These are phyloP conservation scores for Bambusicola thoracicus DNA, from an alignment of 2,113 vertebrate species.

Conservation along the genomic window DNA sequence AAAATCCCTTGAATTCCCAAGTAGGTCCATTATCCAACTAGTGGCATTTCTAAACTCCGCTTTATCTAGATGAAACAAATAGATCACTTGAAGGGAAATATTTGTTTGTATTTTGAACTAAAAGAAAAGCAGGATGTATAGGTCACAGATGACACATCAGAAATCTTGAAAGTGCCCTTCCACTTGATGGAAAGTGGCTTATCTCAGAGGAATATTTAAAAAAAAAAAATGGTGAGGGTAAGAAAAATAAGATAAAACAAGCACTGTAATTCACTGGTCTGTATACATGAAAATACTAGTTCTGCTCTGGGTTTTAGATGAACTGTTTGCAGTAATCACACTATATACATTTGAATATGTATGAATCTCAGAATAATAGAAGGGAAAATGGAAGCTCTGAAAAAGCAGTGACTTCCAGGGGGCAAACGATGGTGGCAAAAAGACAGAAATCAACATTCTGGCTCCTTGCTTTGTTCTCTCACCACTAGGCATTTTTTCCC, in stretches of 20 bases:
- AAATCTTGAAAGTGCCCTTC: conserved; percentile 59
- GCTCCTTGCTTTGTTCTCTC: not conserved
- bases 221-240: not conserved
- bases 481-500: not conserved
- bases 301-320: not conserved
- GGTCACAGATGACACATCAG: conserved; percentile 49
- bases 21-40: not conserved
- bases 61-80: not conserved
- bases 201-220: conserved; percentile 23
- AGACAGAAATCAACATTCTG: not conserved
- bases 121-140: conserved; percentile 21
- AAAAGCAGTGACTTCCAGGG: not conserved
- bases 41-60: conserved; percentile 32
- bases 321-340: not conserved
- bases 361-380: not conserved
- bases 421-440: not conserved
- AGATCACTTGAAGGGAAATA: not conserved
- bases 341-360: not conserved
- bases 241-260: conserved; percentile 42
- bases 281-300: not conserved
- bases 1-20: conserved; percentile 16
- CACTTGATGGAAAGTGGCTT: conserved; percentile 24
- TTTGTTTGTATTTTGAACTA: conserved; percentile 47
- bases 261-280: not conserved
- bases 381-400: not conserved